Conservation (phyloP, 2,113 vertebrate species). For the Phaethon lepturus region DNA sequence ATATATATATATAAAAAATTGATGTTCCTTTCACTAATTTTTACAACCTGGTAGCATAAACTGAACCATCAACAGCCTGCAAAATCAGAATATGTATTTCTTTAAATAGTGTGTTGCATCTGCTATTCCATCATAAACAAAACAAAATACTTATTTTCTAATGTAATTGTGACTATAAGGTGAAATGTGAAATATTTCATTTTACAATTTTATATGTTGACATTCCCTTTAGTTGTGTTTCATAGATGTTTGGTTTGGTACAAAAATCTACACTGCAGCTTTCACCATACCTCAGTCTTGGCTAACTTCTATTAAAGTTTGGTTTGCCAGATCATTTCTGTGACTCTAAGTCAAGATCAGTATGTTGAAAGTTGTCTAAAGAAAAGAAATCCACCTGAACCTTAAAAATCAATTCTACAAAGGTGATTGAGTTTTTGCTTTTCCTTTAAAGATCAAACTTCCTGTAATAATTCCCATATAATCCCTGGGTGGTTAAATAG, state of each 20-base stretch:
- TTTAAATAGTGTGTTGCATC: neutral
- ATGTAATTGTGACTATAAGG: neutral
- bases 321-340: neutral
- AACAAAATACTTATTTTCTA: neutral
- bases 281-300: neutral
- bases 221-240: neutral
- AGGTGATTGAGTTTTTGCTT: constrained; percentile 15
- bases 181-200: neutral
- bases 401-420: constrained; percentile 18
- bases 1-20: neutral
- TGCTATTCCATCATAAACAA: neutral
- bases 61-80: neutral
- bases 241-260: neutral
- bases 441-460: constrained; percentile 61
- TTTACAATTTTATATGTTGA: neutral
- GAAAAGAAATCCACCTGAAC: neutral
- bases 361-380: neutral
- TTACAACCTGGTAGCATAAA: neutral
- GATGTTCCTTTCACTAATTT: neutral
- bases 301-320: neutral
- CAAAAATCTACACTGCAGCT: neutral
- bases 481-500: constrained; percentile 44
- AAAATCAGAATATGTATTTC: neutral
- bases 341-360: neutral
- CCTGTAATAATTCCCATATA: constrained; percentile 50